These are phyloP conservation scores for Salvator merianae DNA, from an alignment of 2,113 vertebrate species.

Conservation along the genomic window DNA sequence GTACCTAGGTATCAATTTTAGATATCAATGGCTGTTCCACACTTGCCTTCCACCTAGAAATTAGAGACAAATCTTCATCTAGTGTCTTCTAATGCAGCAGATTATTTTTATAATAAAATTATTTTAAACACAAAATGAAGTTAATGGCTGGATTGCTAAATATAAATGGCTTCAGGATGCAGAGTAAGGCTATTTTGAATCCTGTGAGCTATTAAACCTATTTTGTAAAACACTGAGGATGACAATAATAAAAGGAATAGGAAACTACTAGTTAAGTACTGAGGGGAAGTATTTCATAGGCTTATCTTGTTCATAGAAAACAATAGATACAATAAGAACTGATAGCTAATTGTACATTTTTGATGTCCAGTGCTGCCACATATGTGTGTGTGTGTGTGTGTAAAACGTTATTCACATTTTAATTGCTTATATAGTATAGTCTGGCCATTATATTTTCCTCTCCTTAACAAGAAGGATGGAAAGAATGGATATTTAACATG, in stretches of 20 bases:
- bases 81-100: neutral
- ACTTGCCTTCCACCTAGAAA: neutral
- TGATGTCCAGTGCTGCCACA: neutral
- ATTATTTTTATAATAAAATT: neutral
- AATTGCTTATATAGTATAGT: no score
- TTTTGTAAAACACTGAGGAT: no score
- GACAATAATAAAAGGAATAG: no score
- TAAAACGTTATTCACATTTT: no score
- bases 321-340: neutral
- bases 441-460: no score
- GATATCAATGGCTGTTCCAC: neutral
- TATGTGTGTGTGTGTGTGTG: no score
- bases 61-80: slow-evolving; percentile 4
- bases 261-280: no score
- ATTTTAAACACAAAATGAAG: neutral
- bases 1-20: neutral
- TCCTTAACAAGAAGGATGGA: no score
- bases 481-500: no score
- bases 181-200: neutral
- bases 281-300: neutral
- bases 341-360: neutral
- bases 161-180: neutral
- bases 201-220: no score
- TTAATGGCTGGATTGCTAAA: neutral
- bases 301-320: neutral